Conservation (phyloP, 2,888 invertebrate species). For the Carcina quercana region DNA sequence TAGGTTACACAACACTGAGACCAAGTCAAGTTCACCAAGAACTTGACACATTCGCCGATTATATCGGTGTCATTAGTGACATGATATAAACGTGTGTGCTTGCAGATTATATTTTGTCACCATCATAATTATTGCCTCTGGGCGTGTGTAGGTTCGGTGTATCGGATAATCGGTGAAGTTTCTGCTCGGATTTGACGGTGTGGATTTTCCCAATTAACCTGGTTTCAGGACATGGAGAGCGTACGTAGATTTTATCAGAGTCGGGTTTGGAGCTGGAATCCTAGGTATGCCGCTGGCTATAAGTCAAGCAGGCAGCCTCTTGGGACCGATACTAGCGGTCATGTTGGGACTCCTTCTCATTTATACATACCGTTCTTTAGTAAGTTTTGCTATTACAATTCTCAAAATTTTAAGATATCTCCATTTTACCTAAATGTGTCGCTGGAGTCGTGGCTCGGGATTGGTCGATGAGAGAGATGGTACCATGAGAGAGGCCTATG, state of each 20-base stretch:
- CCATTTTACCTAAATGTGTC: too few species aligned
- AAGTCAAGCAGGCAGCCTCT: constrained; percentile 39
- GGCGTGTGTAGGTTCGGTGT: neutral
- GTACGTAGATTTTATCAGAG: constrained; percentile 41
- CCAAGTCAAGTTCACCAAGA: too few species aligned
- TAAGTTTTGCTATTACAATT: constrained; percentile 13
- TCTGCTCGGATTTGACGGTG: neutral
- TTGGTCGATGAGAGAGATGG: too few species aligned
- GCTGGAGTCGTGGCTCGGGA: too few species aligned
- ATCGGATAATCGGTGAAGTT: neutral
- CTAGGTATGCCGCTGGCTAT: constrained; percentile 44
- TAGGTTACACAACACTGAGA: too few species aligned
- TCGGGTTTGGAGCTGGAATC: constrained; percentile 38
- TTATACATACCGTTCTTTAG: constrained; percentile 39
- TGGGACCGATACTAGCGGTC: constrained; percentile 35
- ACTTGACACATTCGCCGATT: neutral
- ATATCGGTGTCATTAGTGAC: neutral
- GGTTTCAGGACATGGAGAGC: constrained; percentile 38
- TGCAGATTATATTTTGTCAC: neutral
- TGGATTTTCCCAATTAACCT: too few species aligned
- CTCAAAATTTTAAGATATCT: neutral
- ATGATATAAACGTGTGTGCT: neutral
- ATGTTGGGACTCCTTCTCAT: constrained; percentile 32
- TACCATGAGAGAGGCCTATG: too few species aligned
- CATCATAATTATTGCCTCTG: neutral